Conservation (phyloP, 2,888 invertebrate species). For the Lordiphosa andalusiaca region DNA sequence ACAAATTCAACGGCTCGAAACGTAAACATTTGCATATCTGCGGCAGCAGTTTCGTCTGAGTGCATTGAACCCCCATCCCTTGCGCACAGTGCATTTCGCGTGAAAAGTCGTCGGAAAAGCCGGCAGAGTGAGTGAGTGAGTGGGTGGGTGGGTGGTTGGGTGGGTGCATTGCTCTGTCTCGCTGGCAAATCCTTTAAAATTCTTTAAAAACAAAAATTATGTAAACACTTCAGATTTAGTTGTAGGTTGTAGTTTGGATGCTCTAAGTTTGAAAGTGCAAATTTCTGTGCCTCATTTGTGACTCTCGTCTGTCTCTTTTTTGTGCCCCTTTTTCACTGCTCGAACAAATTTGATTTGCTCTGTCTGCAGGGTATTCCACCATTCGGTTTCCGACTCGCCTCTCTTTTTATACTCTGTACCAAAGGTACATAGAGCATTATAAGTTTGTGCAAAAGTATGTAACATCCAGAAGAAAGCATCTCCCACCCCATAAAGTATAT, state of each 20-base stretch:
- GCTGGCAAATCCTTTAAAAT: conserved; percentile 5
- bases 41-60: conserved; percentile 13
- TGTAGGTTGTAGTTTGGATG: conserved; percentile 8
- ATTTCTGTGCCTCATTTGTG: no score
- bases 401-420: no score
- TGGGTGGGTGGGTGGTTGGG: not conserved
- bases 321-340: no score
- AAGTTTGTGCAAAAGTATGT: no score
- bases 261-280: not conserved
- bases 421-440: no score
- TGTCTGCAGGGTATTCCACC: not conserved
- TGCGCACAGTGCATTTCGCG: not conserved
- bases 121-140: not conserved
- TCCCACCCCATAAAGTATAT: no score
- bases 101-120: conserved; percentile 2
- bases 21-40: conserved; percentile 49
- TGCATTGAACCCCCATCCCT: conserved; percentile 24
- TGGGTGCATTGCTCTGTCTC: not conserved
- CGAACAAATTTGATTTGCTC: no score
- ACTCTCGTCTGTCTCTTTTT: no score
- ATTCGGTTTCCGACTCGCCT: no score
- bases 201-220: conserved; percentile 33
- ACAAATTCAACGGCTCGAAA: conserved; percentile 50
- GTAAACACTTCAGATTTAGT: conserved; percentile 18
- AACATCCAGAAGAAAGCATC: no score